These are phyloP conservation scores for Phortica magna DNA, from an alignment of 2,888 invertebrate genomes.

Conservation along the genomic window DNA sequence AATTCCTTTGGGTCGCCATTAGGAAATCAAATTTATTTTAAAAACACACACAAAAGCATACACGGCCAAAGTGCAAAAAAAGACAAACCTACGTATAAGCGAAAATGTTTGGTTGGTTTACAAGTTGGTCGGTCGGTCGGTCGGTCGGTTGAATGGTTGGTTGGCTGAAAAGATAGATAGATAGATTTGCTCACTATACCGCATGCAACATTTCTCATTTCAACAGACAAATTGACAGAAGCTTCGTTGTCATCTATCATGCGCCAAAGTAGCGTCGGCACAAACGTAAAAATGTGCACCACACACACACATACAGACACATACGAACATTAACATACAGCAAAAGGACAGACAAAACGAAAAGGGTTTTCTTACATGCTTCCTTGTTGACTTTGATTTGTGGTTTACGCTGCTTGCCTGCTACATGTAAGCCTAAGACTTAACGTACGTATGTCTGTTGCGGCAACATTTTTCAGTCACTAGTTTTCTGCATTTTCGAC, in stretches of 20 bases:
- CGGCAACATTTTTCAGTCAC: constrained; percentile 20
- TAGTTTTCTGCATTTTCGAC: constrained; percentile 27
- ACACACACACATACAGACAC: neutral
- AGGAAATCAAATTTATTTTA: constrained; percentile 32
- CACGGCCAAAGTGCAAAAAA: neutral
- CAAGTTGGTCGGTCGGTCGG: neutral
- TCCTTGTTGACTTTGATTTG: constrained; percentile 27
- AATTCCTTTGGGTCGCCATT: constrained; percentile 28
- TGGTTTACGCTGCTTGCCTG: neutral
- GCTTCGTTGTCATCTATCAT: constrained; percentile 21
- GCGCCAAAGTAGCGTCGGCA: neutral
- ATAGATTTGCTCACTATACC: constrained; percentile 20
- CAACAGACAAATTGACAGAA: constrained; percentile 32
- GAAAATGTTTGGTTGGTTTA: neutral
- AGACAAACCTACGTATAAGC: neutral
- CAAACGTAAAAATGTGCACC: neutral
- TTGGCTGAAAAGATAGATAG: neutral
- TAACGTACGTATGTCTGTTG: neutral
- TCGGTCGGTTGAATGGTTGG: neutral
- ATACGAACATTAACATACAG: neutral
- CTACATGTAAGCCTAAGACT: neutral
- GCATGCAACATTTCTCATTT: constrained; percentile 31
- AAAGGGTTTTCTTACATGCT: constrained; percentile 2
- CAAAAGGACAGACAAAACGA: constrained; percentile 1
- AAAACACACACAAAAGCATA: constrained; percentile 10